Evolutionary conservation across 2,888 invertebrate genomes (phyloP).

Genomic region (Agrochola litura): DNA sequence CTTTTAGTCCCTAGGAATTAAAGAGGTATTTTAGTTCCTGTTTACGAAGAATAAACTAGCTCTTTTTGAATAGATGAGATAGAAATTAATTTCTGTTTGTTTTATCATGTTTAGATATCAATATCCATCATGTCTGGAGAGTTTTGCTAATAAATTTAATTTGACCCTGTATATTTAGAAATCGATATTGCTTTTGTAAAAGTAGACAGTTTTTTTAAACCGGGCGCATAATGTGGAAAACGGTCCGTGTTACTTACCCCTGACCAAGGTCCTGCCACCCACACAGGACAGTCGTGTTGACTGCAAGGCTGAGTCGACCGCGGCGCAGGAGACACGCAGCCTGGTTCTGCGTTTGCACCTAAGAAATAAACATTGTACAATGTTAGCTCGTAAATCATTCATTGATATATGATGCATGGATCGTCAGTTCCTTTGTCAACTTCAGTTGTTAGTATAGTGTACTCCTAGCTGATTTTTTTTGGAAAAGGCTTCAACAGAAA

Average conservation of each 20-base stretch:
- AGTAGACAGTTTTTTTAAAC: not conserved
- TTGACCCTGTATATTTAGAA: not conserved
- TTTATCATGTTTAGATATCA: too few species aligned
- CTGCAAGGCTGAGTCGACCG: slow-evolving; percentile 95
- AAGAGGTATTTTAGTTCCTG: too few species aligned
- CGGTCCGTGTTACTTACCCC: slow-evolving; percentile 92
- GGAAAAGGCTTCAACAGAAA: too few species aligned
- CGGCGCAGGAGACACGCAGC: slow-evolving; percentile 95
- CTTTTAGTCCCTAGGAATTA: too few species aligned
- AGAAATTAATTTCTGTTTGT: too few species aligned
- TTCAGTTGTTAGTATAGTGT: not conserved
- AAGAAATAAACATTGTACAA: not conserved
- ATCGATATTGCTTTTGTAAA: not conserved
- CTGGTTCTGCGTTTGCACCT: slow-evolving; percentile 93
- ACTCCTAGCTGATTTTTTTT: too few species aligned
- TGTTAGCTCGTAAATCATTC: not conserved
- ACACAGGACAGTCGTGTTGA: slow-evolving; percentile 95
- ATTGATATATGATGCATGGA: too few species aligned
- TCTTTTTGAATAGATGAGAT: too few species aligned
- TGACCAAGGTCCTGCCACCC: slow-evolving; percentile 97
- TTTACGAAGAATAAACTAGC: too few species aligned
- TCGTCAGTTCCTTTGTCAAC: not conserved
- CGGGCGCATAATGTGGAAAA: too few species aligned
- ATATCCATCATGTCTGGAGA: too few species aligned
- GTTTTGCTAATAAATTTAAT: too few species aligned